Conservation (phyloP, 2,888 invertebrate species). For the Eurytoma californica region DNA sequence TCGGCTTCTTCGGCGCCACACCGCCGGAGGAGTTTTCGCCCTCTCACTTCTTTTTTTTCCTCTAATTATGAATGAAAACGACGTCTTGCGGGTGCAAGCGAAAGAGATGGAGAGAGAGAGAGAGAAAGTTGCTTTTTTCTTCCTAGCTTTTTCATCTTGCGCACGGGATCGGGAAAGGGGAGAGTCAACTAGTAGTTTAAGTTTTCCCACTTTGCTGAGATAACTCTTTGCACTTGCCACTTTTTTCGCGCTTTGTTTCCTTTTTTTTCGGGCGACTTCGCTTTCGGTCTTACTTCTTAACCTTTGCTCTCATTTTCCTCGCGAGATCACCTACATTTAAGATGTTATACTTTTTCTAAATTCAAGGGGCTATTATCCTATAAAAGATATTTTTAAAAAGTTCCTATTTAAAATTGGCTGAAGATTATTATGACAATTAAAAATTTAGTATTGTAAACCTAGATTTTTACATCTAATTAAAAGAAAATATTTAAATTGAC, state of each 20-base stretch:
- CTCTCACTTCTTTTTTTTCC: slow-evolving; percentile 66
- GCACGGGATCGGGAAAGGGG: slow-evolving; percentile 17
- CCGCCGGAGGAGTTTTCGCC: slow-evolving; percentile 15
- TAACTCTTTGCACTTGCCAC: slow-evolving; percentile 32
- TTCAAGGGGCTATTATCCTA: background rate
- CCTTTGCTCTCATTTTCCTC: slow-evolving; percentile 33
- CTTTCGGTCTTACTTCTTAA: slow-evolving; percentile 42
- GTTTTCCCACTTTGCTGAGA: slow-evolving; percentile 57
- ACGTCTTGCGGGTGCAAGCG: slow-evolving; percentile 55
- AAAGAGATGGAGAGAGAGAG: slow-evolving; percentile 40
- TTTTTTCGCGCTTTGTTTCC: slow-evolving; percentile 1
- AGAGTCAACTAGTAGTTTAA: slow-evolving; percentile 60
- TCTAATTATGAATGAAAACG: slow-evolving; percentile 75
- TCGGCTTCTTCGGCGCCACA: slow-evolving; percentile 8
- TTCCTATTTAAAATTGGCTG: too few species aligned
- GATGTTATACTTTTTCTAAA: background rate
- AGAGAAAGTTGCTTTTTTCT: slow-evolving; percentile 39
- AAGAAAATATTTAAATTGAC: too few species aligned
- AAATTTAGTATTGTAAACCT: too few species aligned
- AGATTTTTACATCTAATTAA: too few species aligned
- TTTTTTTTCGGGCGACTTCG: slow-evolving; percentile 41
- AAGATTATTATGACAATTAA: too few species aligned
- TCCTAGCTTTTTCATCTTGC: slow-evolving; percentile 45
- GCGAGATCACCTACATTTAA: background rate
- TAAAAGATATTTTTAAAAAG: background rate